Percentiles rank a stretch among this genome's conserved stretches.
Conservation (phyloP, 2,113 vertebrate species). For the Chamaea fasciata region DNA sequence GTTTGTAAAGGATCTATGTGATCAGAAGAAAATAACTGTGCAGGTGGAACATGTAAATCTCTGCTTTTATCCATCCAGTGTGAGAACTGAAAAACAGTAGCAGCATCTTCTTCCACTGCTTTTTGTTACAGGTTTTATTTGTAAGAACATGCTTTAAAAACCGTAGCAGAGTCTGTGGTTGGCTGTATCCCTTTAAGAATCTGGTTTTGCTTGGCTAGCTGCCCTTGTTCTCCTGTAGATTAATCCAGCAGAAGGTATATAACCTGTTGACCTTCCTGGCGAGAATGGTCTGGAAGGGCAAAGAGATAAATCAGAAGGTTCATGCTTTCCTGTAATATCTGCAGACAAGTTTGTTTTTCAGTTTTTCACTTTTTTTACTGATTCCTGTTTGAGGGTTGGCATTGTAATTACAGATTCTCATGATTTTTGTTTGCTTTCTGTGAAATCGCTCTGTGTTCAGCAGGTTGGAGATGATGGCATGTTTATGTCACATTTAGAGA, state of each 20-base stretch:
- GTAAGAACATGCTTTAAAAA: background rate
- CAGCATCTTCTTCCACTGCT: background rate
- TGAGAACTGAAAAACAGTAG: background rate
- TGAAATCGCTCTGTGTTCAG: background rate
- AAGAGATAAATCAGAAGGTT: background rate
- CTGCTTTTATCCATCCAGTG: background rate
- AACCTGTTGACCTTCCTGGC: slow-evolving; percentile 56
- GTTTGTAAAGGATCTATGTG: background rate
- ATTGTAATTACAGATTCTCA: background rate
- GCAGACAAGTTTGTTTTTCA: background rate
- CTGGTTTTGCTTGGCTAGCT: slow-evolving; percentile 30
- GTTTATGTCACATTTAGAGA: background rate
- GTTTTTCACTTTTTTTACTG: background rate
- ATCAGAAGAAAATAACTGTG: background rate
- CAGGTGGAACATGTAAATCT: background rate
- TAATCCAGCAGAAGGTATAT: slow-evolving; percentile 56
- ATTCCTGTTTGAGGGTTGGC: background rate
- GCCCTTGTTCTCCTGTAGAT: slow-evolving; percentile 27
- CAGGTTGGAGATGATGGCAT: background rate
- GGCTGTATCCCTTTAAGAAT: slow-evolving; percentile 27
- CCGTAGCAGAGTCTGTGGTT: background rate
- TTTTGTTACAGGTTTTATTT: background rate
- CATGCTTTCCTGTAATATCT: background rate
- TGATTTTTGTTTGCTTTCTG: background rate
- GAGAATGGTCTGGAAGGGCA: slow-evolving; percentile 23